Evolutionary conservation across 2,113 vertebrate species (phyloP).

Genomic region (Archocentrus centrarchus): DNA sequence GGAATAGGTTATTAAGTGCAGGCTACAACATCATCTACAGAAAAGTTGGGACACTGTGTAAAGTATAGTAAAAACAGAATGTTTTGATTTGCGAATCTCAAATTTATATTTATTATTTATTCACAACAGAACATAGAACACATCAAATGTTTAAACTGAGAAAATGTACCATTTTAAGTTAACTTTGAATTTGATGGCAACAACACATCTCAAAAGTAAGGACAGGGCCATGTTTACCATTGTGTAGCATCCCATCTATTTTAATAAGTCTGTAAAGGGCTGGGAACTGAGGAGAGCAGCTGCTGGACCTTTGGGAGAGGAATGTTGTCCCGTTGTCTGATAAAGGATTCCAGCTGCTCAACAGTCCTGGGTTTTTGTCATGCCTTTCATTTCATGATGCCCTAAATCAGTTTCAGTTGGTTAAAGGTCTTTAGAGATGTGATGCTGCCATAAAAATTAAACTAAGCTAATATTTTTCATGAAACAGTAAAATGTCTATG

Average conservation of each 20-base stretch:
- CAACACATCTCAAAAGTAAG: too few species aligned
- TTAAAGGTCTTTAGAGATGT: not conserved
- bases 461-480: not conserved
- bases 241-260: not conserved
- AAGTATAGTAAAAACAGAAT: too few species aligned
- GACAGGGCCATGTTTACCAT: too few species aligned
- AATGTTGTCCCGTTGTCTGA: not conserved
- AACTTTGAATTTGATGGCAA: too few species aligned
- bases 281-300: not conserved
- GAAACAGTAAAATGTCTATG: not conserved
- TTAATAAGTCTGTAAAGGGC: not conserved
- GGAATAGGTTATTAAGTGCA: not conserved
- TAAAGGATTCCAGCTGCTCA: not conserved
- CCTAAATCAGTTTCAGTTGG: not conserved
- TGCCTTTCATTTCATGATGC: not conserved
- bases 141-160: too few species aligned
- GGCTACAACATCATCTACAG: not conserved
- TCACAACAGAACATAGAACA: not conserved
- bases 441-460: not conserved
- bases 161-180: too few species aligned
- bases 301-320: not conserved
- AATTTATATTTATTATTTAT: not conserved
- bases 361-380: not conserved
- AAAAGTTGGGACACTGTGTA: not conserved
- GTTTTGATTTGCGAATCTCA: too few species aligned